Conservation (phyloP, 2,888 invertebrate genomes). For the Gymnocheta viridis region DNA sequence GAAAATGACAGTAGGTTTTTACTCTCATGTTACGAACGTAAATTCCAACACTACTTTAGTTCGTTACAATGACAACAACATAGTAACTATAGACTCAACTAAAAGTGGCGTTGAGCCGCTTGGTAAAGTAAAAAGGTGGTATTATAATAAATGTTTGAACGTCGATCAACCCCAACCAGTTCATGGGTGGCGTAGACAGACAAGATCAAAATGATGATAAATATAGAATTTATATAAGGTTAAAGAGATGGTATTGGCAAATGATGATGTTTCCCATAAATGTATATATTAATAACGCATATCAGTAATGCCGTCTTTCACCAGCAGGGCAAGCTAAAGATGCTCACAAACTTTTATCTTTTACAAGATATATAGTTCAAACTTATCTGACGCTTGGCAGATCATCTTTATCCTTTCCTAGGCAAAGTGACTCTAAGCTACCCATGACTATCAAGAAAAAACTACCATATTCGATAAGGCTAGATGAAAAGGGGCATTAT, state of each 20-base stretch:
- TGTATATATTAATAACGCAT: not conserved
- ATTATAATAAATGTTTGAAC: not conserved
- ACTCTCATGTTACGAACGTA: not conserved
- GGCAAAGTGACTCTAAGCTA: not conserved
- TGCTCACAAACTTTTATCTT: no score
- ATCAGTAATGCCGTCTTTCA: not conserved
- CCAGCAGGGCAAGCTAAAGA: not conserved
- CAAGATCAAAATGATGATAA: constrained; percentile 1
- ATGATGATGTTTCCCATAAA: constrained; percentile 9
- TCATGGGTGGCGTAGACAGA: not conserved
- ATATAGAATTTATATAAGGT: not conserved
- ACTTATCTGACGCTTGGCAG: no score
- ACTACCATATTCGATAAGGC: not conserved
- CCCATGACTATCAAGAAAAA: not conserved
- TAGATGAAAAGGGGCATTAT: not conserved
- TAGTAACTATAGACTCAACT: constrained; percentile 6
- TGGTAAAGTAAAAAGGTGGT: constrained; percentile 11
- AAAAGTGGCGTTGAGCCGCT: not conserved
- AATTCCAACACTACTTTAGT: not conserved
- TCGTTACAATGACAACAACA: constrained; percentile 18
- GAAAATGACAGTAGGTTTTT: not conserved
- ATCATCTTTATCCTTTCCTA: no score
- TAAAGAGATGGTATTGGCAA: constrained; percentile 10
- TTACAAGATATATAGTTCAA: no score
- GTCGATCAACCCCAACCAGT: not conserved